Evolutionary conservation across 2,888 invertebrate species (phyloP).

Genomic region (Melinaea menophilus): DNA sequence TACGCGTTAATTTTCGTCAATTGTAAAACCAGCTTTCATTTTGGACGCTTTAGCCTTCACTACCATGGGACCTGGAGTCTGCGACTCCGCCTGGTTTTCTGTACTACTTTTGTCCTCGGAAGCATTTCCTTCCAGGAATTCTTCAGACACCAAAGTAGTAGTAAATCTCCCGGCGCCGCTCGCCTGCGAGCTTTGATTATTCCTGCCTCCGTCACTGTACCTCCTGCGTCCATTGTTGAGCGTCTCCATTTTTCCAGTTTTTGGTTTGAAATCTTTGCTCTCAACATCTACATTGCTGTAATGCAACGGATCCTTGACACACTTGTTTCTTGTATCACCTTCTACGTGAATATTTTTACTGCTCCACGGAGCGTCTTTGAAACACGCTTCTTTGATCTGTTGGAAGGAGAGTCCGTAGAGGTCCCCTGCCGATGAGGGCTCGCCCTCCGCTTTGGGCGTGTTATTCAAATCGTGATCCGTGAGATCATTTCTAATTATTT

Average conservation of each 20-base stretch:
- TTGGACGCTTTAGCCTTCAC: slow-evolving; percentile 57
- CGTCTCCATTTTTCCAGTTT: slow-evolving; percentile 48
- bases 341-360: slow-evolving; percentile 67
- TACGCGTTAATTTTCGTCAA: slow-evolving; percentile 42
- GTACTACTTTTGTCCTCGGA: slow-evolving; percentile 49
- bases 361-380: slow-evolving; percentile 66
- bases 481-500: slow-evolving; percentile 59
- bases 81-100: slow-evolving; percentile 30
- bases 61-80: slow-evolving; percentile 43
- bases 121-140: slow-evolving; percentile 46
- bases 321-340: slow-evolving; percentile 51
- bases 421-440: slow-evolving; percentile 52
- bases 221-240: slow-evolving; percentile 62
- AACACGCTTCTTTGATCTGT: slow-evolving; percentile 60
- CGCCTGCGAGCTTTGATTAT: slow-evolving; percentile 42
- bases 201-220: slow-evolving; percentile 64
- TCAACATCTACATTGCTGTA: slow-evolving; percentile 52
- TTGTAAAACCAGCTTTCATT: slow-evolving; percentile 62
- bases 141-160: slow-evolving; percentile 63
- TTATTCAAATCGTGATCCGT: slow-evolving; percentile 43
- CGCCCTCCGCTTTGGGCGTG: slow-evolving; percentile 38
- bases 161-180: slow-evolving; percentile 60
- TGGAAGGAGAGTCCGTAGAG: slow-evolving; percentile 60
- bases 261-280: slow-evolving; percentile 45
- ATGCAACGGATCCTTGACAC: slow-evolving; percentile 44